These are phyloP conservation scores for Beaufortia kweichowensis DNA, from an alignment of 2,113 vertebrate genomes.

Conservation along the genomic window DNA sequence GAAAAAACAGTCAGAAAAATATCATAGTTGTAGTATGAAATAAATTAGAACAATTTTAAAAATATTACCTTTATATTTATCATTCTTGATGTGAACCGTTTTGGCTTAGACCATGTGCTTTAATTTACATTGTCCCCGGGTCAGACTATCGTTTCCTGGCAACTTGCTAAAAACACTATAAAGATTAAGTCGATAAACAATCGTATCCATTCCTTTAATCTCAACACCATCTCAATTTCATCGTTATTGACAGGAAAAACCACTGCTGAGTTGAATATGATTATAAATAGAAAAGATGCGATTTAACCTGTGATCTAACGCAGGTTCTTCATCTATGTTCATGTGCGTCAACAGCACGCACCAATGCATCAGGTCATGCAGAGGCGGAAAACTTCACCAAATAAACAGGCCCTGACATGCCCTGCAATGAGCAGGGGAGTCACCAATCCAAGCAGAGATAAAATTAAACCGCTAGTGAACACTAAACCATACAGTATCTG, in stretches of 20 bases:
- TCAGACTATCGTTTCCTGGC: slow-evolving; percentile 25
- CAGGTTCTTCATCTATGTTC: background rate
- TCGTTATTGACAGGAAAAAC: background rate
- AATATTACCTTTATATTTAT: no score
- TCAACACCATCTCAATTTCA: background rate
- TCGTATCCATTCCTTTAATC: background rate
- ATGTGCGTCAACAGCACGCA: slow-evolving; percentile 6
- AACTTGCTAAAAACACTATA: slow-evolving; percentile 29
- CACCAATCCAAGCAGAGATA: background rate
- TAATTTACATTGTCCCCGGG: slow-evolving; percentile 15
- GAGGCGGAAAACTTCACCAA: slow-evolving; percentile 23
- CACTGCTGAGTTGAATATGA: no score
- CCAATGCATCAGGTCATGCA: slow-evolving; percentile 39
- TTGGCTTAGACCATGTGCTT: background rate
- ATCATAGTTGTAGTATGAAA: no score
- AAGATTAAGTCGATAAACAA: slow-evolving; percentile 18
- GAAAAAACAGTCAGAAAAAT: no score
- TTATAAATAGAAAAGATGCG: no score
- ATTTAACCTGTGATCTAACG: background rate
- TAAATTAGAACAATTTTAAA: no score
- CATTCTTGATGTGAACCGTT: background rate
- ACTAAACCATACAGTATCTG: slow-evolving; percentile 14
- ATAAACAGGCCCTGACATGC: slow-evolving; percentile 47
- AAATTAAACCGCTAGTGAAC: slow-evolving; percentile 8
- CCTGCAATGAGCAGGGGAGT: slow-evolving; percentile 18